These are phyloP conservation scores for Caloenas nicobarica DNA, from an alignment of 2,113 vertebrate genomes.

Conservation along the genomic window DNA sequence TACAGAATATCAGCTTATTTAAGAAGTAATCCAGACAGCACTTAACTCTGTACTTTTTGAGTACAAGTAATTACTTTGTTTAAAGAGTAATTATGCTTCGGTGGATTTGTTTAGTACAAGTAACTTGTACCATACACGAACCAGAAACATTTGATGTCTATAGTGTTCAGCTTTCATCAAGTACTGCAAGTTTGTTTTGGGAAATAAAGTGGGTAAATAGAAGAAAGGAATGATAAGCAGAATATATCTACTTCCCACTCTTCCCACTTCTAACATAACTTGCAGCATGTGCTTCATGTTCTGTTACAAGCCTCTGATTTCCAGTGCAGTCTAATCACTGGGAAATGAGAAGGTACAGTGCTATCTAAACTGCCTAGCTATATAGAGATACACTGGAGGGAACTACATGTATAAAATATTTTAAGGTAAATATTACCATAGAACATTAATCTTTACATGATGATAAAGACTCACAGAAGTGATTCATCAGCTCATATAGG, in stretches of 20 bases:
- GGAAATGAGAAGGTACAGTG: not conserved
- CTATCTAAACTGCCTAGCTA: not conserved
- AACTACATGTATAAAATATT: not conserved
- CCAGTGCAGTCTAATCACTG: not conserved
- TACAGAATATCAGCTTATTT: constrained; percentile 13
- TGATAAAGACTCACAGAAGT: not conserved
- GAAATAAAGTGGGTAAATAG: not conserved
- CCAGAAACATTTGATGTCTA: constrained; percentile 3
- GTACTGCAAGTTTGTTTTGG: not conserved
- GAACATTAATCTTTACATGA: not conserved
- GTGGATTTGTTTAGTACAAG: constrained; percentile 26
- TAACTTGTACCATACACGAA: not conserved
- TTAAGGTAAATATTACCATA: not conserved
- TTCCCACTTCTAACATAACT: not conserved
- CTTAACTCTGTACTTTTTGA: not conserved
- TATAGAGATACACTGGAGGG: not conserved
- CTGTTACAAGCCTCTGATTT: not conserved
- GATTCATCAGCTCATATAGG: not conserved
- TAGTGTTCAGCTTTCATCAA: constrained; percentile 13
- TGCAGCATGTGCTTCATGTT: not conserved
- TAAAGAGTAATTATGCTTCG: constrained; percentile 14
- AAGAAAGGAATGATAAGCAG: not conserved
- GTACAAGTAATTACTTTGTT: constrained; percentile 21
- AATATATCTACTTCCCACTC: not conserved
- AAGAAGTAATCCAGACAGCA: constrained; percentile 10